Percentiles rank a stretch among this genome's conserved stretches.
Evolutionary conservation across 2,888 invertebrate species (phyloP).

Genomic region (Toxonevra muliebris): DNA sequence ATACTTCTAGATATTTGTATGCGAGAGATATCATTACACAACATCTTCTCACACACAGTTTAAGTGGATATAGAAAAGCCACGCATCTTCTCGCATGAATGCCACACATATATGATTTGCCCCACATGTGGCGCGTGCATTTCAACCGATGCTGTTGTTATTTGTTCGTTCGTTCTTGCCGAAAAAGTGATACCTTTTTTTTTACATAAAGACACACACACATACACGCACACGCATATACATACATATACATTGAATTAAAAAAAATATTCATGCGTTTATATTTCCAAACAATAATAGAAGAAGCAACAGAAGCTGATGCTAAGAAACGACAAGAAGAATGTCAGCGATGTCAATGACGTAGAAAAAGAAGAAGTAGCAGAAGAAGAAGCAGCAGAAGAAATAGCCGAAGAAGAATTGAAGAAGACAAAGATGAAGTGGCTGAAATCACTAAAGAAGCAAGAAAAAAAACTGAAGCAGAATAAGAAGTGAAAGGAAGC

Average conservation of each 20-base stretch:
- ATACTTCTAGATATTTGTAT: conserved; percentile 4
- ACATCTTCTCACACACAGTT: too few species aligned
- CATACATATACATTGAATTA: neutral
- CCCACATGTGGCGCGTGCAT: too few species aligned
- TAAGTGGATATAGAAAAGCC: neutral
- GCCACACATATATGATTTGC: neutral
- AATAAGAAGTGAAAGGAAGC: neutral
- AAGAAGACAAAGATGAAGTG: neutral
- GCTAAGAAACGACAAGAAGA: too few species aligned
- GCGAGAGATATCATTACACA: neutral
- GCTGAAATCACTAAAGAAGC: neutral
- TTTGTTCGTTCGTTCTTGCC: too few species aligned
- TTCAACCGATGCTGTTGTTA: too few species aligned
- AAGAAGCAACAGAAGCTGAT: neutral
- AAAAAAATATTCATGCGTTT: neutral
- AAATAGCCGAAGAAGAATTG: neutral
- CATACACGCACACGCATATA: neutral
- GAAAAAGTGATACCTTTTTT: too few species aligned
- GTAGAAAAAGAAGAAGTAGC: neutral
- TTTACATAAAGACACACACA: too few species aligned
- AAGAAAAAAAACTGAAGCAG: too few species aligned
- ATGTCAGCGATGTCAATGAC: too few species aligned
- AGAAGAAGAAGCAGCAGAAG: conserved; percentile 1
- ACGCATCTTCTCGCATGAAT: neutral
- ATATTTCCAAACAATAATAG: neutral